Evolutionary conservation across 2,888 invertebrate genomes (phyloP), one percentile per base, ranked within the genome.

Genomic region (Cheilosia pagana): DNA sequence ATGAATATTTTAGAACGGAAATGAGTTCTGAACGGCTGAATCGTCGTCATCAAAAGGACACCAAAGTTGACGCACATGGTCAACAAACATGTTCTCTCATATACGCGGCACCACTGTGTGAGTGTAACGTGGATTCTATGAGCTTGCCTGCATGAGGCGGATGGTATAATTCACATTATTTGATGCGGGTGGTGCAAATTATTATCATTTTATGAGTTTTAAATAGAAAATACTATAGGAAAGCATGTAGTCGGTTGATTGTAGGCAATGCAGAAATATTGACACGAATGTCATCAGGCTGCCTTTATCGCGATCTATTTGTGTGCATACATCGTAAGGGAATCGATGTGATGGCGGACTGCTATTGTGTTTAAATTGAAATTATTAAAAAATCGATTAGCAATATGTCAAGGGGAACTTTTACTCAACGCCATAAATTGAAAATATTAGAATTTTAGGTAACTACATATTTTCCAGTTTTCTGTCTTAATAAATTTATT

Each of bases 1-100:
- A 83, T 83, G 31, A 60, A 78, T 83, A 70, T 83, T 79, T 79
- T 21, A 78, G 43, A 14, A 55, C 79, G 52, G 53, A 83, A 78
- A 74, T 78, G 74, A 74, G 65, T 74, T 63, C 63, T 67, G 68
- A 50, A 78, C 35, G 70, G 50, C 28, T 63, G 63, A 74, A 63
- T 79, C 45, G 41, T 79, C 45, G 41, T 60, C 28, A 68, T 43
- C 23, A 35, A 48, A 65, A 72, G 28, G 45, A 59, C 52, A 62
- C 25, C 41, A n/a, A 45, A 31, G 23, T 60, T 43, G 50, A 70
- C 57, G 31, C 59, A 71, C 39, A 67, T 50, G 50, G 16, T 16
- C 48, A 21, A 57, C n/a, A 59, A 70, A 63, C 53, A 28, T 53
- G 39, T n/a, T 39, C 41, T n/a, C 0, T 1, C 1, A n/a, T 19